Evolutionary conservation across 2,113 vertebrate genomes (phyloP), one percentile per base, ranked within the genome.

Genomic region (Morphnarchus princeps): DNA sequence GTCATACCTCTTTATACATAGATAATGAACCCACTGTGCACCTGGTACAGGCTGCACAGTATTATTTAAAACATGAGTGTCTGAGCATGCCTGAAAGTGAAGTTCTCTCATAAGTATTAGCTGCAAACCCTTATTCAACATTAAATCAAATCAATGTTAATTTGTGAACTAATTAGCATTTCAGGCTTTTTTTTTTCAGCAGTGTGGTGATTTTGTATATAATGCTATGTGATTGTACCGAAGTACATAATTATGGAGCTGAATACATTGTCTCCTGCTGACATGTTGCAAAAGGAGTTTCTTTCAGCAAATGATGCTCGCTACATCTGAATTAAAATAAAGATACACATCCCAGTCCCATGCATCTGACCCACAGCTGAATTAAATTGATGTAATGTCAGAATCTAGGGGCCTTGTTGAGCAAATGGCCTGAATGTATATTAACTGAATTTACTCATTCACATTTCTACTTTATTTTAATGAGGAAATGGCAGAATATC

Each of bases 121-220:
- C 47, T 97, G 97, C 96, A 98, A 98, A 98, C 97, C 97, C 85
- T 98, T 98, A 97, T 98, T 98, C 98, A 97, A 98, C 97, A 96
- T 98, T 98, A 98, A 98, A 98, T 98, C 98, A 98, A 98, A 98
- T 98, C 98, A 98, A 95, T 97, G 98, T 98, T 98, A 98, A 98
- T 98, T 98, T 98, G 97, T 97, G 97, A 98, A 97, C 97, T 98
- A 98, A 98, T 98, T 98, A 98, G 98, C 98, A 98, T 98, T 98
- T 97, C 95, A 97, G 97, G 82, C 93, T 97, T 83, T 98, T 98
- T 97, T 97, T 96, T 97, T 89, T 88, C 90, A 43, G 96, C 93
- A 97, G 90, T 36, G 26, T 95, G 96, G 97, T 97, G 98, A 98
- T 98, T 98, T 97, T 97, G 98, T 98, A 93, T 96, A 97, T 98